These are phyloP conservation scores for Cephus rjabovi DNA, from an alignment of 2,888 invertebrate species.

Conservation along the genomic window DNA sequence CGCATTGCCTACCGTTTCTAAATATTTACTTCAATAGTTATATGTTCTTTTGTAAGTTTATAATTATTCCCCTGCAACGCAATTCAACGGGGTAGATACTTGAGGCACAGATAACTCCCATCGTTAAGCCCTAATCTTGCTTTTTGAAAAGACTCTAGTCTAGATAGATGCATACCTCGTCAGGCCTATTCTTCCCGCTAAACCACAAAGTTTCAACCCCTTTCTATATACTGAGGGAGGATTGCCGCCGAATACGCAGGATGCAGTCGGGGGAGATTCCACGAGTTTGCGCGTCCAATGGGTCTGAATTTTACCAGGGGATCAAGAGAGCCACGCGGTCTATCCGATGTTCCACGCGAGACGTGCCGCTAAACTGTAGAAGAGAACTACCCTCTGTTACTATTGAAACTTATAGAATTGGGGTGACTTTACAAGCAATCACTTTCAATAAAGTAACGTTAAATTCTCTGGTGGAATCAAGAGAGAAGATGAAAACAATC, in stretches of 20 bases:
- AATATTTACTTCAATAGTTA: neutral
- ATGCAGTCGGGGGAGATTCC: neutral
- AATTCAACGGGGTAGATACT: neutral
- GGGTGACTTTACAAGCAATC: neutral
- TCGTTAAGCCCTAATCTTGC: neutral
- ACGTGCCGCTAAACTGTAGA: neutral
- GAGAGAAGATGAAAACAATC: neutral
- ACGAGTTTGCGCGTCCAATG: neutral
- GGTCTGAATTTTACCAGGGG: neutral
- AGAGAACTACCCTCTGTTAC: neutral
- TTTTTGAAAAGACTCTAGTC: neutral
- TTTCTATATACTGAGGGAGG: neutral
- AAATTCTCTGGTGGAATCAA: neutral
- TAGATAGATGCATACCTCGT: neutral
- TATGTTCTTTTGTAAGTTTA: neutral
- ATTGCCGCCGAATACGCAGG: neutral
- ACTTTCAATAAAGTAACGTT: neutral
- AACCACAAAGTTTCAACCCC: neutral
- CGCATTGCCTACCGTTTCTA: neutral
- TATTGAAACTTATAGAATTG: neutral
- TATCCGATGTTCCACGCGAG: conserved; percentile 37
- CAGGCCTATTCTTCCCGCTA: neutral
- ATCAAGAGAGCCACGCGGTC: conserved; percentile 42
- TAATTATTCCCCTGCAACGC: neutral
- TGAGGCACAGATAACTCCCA: neutral